Evolutionary conservation across 2,888 invertebrate species (phyloP), one percentile per base, ranked within the genome.

Genomic region (Acanthacorydalis orientalis): DNA sequence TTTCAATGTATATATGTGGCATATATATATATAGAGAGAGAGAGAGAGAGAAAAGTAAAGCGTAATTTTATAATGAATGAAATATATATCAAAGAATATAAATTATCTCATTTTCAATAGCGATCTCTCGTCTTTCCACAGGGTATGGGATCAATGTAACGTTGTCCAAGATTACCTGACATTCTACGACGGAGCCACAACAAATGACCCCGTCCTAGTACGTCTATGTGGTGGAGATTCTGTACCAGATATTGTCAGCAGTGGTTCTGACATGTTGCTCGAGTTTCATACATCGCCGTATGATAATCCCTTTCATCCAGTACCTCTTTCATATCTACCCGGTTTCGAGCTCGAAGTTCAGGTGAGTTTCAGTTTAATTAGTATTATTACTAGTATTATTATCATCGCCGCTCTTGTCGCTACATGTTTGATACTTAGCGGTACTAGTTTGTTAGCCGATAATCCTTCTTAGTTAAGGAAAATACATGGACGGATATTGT

Each of bases 301-400:
- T 61, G 86, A 85, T 62, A 84, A 84, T 64, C 84, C 84, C 1
- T 85, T 83, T 63, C 83, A 84, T 65, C 83, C 83, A 1, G 76
- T 82, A 10, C 84, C 83, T 8, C 66, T 83, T 57, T 83, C 82
- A 54, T 83, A 83, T 62, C 67, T 86, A 50, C 83, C 84, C 1
- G 85, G 85, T 53, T 86, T 87, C 58, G 86, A 87, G 61, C 70
- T 87, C 44, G 83, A 86, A 68, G 81, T 86, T 49, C 80, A 83
- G 73, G 83, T 85, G 63, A 67, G 62, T 54, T 43, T 43, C 48
- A 48, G 43, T 50, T 53, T 12, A n/a, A 47, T 32, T 32, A 43
- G 11, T 15, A 39, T 23, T 23, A 23, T 23, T 23, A 23, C 23
- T 23, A 23, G 23, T 23, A 23, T 23, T 23, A 6, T 23, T 23